Conservation (phyloP, 2,113 vertebrate species). For the Rhodinocichla rosea region DNA sequence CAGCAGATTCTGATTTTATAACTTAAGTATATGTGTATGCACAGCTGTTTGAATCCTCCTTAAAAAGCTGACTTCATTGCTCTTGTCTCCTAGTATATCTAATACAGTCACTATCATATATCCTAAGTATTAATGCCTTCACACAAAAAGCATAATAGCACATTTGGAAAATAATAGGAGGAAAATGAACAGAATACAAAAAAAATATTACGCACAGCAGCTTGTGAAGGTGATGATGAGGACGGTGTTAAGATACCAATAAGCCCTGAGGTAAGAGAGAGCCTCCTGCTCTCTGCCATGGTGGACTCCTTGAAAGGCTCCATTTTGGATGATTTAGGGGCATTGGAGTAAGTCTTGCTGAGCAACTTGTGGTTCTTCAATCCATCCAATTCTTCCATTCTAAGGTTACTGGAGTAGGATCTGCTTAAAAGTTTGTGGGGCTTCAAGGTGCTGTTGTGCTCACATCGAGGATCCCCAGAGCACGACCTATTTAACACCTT, state of each 20-base stretch:
- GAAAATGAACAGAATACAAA: constrained; percentile 2
- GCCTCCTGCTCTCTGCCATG: constrained; percentile 80
- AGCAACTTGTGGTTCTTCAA: constrained; percentile 83
- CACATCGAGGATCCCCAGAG: constrained; percentile 81
- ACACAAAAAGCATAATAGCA: not conserved
- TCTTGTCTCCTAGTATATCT: not conserved
- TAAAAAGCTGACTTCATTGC: not conserved
- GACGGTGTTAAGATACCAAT: constrained; percentile 89
- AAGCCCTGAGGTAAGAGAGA: constrained; percentile 94
- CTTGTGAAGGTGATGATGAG: constrained; percentile 80
- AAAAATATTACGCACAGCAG: constrained; percentile 75
- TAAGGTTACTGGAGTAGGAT: constrained; percentile 81
- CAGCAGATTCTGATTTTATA: not conserved
- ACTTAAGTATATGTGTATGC: not conserved
- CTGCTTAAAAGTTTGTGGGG: constrained; percentile 83
- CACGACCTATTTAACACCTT: constrained; percentile 81
- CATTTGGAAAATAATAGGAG: not conserved
- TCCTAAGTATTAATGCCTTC: not conserved
- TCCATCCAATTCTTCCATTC: constrained; percentile 84
- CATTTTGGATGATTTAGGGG: constrained; percentile 79
- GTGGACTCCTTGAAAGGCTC: constrained; percentile 84
- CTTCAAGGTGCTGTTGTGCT: constrained; percentile 80
- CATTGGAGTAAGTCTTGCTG: constrained; percentile 80
- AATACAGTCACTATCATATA: not conserved
- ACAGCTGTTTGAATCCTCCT: not conserved